These are phyloP conservation scores for Drosophila tanythrix DNA, from an alignment of 2,888 invertebrate genomes.

Conservation along the genomic window DNA sequence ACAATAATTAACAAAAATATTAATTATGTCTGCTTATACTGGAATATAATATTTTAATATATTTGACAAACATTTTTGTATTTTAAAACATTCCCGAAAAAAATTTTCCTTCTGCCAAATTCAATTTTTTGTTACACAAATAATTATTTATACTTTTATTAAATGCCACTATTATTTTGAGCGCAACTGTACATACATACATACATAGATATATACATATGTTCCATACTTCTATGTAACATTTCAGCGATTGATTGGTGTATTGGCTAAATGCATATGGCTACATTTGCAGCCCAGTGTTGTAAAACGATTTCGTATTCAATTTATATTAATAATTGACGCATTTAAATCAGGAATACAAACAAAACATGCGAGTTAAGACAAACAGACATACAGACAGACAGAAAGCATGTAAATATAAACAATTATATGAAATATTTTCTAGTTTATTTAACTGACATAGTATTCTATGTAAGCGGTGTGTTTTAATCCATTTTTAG, in stretches of 20 bases:
- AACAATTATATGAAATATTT: slow-evolving; percentile 18
- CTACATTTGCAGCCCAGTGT: neutral
- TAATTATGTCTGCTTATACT: neutral
- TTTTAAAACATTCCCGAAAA: neutral
- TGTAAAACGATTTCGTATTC: neutral
- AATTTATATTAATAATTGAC: neutral
- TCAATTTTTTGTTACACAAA: neutral
- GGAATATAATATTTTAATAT: neutral
- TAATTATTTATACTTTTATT: neutral
- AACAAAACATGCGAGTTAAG: neutral
- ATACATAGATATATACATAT: neutral
- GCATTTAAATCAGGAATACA: slow-evolving; percentile 1
- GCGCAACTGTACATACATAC: neutral
- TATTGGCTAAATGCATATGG: neutral
- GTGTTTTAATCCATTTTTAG: slow-evolving; percentile 5
- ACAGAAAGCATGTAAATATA: slow-evolving; percentile 20
- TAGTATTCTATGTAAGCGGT: slow-evolving; percentile 3
- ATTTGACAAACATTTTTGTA: no score
- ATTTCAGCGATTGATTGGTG: slow-evolving; percentile 2
- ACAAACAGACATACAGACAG: neutral
- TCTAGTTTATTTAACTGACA: slow-evolving; percentile 7
- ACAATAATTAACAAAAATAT: neutral
- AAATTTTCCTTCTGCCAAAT: neutral
- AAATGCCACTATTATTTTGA: neutral
- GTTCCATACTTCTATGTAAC: slow-evolving; percentile 5